Conservation (phyloP, 2,888 invertebrate genomes). For the Tuta absoluta region DNA sequence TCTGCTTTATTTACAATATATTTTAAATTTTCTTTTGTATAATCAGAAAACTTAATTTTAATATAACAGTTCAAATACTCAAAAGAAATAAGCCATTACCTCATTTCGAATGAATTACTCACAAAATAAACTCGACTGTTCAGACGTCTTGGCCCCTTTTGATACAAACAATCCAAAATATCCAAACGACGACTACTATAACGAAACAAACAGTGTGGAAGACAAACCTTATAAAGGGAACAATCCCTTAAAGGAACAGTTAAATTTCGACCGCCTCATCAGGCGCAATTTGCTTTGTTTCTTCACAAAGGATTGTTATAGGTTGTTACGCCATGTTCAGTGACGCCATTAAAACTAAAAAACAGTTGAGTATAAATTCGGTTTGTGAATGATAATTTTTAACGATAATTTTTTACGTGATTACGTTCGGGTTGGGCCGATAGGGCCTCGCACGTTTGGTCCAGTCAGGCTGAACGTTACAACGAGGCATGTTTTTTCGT, state of each 20-base stretch:
- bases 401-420: too few relatives aligned
- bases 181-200: conserved; percentile 1
- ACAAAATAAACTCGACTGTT: background rate
- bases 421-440: too few relatives aligned
- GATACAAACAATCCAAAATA: background rate
- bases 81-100: background rate
- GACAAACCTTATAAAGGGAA: background rate
- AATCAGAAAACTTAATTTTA: too few relatives aligned
- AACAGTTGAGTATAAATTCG: too few relatives aligned
- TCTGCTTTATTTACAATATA: too few relatives aligned
- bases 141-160: background rate
- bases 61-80: background rate
- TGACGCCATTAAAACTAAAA: background rate
- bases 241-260: conserved; percentile 4
- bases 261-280: conserved; percentile 2
- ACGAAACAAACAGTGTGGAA: background rate
- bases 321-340: background rate
- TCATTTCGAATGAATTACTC: background rate
- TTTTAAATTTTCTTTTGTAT: too few relatives aligned
- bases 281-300: conserved; percentile 8
- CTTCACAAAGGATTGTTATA: background rate
- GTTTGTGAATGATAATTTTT: too few relatives aligned
- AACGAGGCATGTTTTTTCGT: too few relatives aligned
- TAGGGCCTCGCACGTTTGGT: too few relatives aligned
- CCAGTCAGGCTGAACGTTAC: too few relatives aligned